phyloP scores from a whole-genome alignment of 2,797 vertebrate genomes.

The Florisuga fusca region DNA sequence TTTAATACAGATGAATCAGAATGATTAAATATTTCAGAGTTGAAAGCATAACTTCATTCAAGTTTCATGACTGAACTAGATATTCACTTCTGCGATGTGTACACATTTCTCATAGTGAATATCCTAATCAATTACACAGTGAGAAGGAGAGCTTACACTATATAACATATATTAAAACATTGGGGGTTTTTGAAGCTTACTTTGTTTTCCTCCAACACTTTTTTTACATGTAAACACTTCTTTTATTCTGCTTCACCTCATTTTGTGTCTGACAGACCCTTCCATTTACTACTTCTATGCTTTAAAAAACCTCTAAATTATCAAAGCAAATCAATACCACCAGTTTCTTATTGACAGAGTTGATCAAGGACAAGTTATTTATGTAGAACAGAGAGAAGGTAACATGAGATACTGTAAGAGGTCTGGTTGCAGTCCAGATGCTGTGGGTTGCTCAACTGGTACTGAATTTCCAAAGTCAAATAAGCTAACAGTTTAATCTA shows the following conservation, averaged over 20 bases:
- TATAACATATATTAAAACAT: background rate
- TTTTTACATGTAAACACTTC: background rate
- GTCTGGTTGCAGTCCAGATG: background rate
- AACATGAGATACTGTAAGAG: background rate
- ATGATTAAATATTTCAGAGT: background rate
- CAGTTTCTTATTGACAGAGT: background rate
- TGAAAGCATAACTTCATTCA: background rate
- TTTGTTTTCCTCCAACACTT: background rate
- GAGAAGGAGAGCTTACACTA: background rate
- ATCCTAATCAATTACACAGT: background rate
- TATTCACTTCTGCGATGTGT: background rate
- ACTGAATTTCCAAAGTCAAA: background rate
- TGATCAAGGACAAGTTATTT: background rate
- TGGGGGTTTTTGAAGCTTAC: background rate
- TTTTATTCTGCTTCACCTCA: background rate
- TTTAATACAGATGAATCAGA: background rate
- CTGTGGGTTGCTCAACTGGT: background rate
- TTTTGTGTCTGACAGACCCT: background rate
- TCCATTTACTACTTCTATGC: background rate
- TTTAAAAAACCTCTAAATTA: background rate
- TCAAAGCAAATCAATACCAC: background rate
- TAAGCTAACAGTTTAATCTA: background rate
- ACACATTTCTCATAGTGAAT: background rate
- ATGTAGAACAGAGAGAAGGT: background rate
- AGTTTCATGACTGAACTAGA: background rate